Percentiles rank a stretch among this genome's conserved stretches.
Evolutionary conservation across 2,113 vertebrate genomes (phyloP).

Genomic region (Orcinus orca): DNA sequence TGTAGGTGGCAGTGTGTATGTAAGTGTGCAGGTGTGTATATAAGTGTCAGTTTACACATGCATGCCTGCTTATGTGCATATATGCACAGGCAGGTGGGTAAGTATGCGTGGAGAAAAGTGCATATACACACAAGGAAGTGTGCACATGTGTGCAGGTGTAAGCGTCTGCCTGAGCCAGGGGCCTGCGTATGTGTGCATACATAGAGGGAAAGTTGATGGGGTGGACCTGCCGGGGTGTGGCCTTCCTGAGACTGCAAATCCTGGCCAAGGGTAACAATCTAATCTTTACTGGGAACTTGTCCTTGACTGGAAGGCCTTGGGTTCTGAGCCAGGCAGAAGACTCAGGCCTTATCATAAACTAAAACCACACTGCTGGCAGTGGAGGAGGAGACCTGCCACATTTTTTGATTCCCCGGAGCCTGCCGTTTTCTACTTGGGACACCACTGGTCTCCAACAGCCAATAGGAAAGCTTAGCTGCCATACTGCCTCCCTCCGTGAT

Average conservation of each 20-base stretch:
- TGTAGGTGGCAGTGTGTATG: background rate
- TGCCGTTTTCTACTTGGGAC: background rate
- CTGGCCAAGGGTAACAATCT: background rate
- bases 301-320: slow-evolving; percentile 38
- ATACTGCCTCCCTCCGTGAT: background rate
- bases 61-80: background rate
- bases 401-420: background rate
- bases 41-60: background rate
- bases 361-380: background rate
- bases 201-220: background rate
- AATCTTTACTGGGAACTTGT: slow-evolving; percentile 9
- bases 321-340: background rate
- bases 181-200: rapidly evolving
- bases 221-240: background rate
- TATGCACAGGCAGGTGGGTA: no score
- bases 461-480: background rate
- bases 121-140: background rate
- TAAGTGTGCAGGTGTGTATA: background rate
- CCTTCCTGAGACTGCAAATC: background rate
- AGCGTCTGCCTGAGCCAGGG: background rate
- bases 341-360: background rate
- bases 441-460: background rate
- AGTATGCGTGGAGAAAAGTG: background rate
- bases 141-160: background rate
- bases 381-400: background rate